phyloP scores from a whole-genome alignment of 2,797 vertebrate species.

The Myotis planiceps region DNA sequence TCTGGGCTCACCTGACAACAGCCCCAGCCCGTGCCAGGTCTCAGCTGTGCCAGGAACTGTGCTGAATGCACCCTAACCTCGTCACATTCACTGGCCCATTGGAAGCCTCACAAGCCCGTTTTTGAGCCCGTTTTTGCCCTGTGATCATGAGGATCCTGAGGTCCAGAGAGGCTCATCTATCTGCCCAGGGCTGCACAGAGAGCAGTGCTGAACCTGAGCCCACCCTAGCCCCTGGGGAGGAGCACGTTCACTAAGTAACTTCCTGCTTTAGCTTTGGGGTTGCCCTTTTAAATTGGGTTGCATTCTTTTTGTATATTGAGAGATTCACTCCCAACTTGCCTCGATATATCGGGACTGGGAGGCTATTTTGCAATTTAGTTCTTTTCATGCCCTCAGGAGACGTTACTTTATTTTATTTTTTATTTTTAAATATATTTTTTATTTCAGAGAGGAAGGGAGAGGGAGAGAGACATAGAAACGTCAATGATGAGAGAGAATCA shows the following conservation, averaged over 20 bases:
- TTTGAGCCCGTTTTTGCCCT: neutral
- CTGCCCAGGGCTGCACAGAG: neutral
- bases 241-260: neutral
- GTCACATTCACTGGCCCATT: rapidly evolving
- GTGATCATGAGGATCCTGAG: neutral
- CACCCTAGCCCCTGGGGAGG: neutral
- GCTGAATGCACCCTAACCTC: neutral
- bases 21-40: neutral
- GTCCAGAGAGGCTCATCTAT: neutral
- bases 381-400: neutral
- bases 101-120: neutral
- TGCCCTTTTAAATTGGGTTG: neutral
- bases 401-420: neutral
- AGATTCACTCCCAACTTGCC: neutral
- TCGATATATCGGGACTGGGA: neutral
- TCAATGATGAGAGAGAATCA: no score
- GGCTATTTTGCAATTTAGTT: neutral
- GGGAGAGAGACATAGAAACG: no score
- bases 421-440: no score
- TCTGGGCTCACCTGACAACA: neutral
- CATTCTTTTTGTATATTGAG: neutral
- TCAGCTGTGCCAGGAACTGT: neutral
- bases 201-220: neutral
- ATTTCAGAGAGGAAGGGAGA: no score
- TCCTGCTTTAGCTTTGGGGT: neutral